Conservation (phyloP, 2,113 vertebrate genomes). For the pig (Sus scrofa) region T2T-Sscrofa CM000826.6:25809001-25809500, state of each 20-base stretch:
- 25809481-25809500: neutral
- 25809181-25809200: neutral
- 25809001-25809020: neutral
- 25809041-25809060: neutral
- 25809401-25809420: neutral
- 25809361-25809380: neutral
- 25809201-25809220: neutral
- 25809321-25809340: neutral
- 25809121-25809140: neutral
- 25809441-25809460: neutral
- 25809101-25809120: neutral
- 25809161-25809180: neutral
- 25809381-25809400: neutral
- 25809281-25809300: neutral
- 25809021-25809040: neutral
- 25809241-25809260: neutral
- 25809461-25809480: neutral
- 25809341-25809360: neutral
- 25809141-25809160: neutral
- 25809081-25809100: neutral
- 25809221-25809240: neutral
- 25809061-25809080: neutral
- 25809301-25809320: neutral
- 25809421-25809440: neutral
- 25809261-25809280: neutral